Percentiles rank a stretch among this genome's conserved stretches.
Conservation (phyloP, 2,113 vertebrate genomes). For the Phyllopteryx taeniolatus region DNA sequence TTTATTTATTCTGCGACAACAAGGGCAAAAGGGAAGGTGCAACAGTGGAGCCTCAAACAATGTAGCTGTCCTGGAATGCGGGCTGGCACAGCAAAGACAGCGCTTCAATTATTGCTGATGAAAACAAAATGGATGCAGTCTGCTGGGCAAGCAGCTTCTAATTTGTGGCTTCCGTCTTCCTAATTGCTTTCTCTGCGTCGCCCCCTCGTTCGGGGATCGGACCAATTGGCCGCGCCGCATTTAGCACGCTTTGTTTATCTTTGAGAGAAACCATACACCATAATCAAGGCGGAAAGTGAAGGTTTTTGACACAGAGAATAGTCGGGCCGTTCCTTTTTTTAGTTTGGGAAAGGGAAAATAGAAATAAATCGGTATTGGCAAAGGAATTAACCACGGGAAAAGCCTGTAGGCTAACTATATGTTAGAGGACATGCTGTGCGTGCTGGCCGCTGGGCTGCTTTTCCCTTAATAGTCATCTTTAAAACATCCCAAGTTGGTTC, state of each 20-base stretch:
- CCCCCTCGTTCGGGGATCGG: conserved; percentile 49
- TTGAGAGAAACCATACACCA: conserved; percentile 65
- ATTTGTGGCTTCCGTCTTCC: conserved; percentile 77
- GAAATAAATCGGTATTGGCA: background rate
- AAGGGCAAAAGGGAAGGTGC: conserved; percentile 17
- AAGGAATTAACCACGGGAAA: conserved; percentile 5
- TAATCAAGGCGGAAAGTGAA: conserved; percentile 64
- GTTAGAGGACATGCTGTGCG: background rate
- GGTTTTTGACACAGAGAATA: conserved; percentile 21
- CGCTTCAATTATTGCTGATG: conserved; percentile 68
- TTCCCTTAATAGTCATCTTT: conserved; percentile 4
- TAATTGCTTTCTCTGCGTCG: conserved; percentile 69
- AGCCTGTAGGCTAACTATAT: conserved; percentile 8
- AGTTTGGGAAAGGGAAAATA: background rate
- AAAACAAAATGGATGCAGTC: conserved; percentile 78
- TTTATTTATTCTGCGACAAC: conserved; percentile 34
- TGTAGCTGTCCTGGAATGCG: conserved; percentile 59
- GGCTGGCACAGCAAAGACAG: conserved; percentile 40
- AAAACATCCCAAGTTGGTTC: conserved; percentile 8
- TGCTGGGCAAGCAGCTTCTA: conserved; percentile 74
- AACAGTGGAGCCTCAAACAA: conserved; percentile 53
- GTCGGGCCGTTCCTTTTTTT: background rate
- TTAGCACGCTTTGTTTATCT: conserved; percentile 71
- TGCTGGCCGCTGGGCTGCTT: background rate
- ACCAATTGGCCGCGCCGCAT: conserved; percentile 65